Conservation (phyloP, 2,888 invertebrate genomes). For the Alsophila aescularia region DNA sequence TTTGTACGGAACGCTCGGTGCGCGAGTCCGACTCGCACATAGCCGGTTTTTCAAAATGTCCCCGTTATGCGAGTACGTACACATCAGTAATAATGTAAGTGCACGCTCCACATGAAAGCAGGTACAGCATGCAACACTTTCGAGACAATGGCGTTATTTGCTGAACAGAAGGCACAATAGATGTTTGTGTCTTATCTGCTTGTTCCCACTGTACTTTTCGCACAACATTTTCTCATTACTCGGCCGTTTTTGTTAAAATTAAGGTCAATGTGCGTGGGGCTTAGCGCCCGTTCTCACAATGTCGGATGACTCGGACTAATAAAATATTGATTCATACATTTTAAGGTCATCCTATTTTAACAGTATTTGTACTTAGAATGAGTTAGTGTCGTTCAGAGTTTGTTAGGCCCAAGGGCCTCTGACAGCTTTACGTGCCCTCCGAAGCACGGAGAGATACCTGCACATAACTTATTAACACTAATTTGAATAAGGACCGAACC, state of each 20-base stretch:
- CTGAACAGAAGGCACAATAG: constrained; percentile 69
- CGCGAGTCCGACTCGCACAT: too few relatives aligned
- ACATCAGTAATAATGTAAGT: constrained; percentile 2
- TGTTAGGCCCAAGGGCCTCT: too few relatives aligned
- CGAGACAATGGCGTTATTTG: constrained; percentile 65
- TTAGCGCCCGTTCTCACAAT: not conserved
- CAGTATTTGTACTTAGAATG: too few relatives aligned
- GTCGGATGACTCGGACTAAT: too few relatives aligned
- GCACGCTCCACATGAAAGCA: constrained; percentile 29
- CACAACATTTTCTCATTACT: constrained; percentile 74
- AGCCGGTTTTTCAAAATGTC: not conserved
- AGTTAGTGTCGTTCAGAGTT: too few relatives aligned
- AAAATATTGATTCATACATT: too few relatives aligned
- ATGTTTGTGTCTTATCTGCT: constrained; percentile 66
- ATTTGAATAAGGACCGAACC: too few relatives aligned
- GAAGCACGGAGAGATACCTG: too few relatives aligned
- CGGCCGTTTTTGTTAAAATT: constrained; percentile 55
- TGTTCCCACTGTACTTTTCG: constrained; percentile 73
- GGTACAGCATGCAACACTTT: constrained; percentile 32
- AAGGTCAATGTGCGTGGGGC: constrained; percentile 50
- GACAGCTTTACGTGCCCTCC: too few relatives aligned
- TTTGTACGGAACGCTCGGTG: too few relatives aligned
- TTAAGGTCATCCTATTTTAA: too few relatives aligned
- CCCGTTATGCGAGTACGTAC: constrained; percentile 3
- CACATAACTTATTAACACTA: too few relatives aligned